Base-by-base conservation (phyloP, 2,888 invertebrate genomes). In the Tigriopus californicus region DNA sequence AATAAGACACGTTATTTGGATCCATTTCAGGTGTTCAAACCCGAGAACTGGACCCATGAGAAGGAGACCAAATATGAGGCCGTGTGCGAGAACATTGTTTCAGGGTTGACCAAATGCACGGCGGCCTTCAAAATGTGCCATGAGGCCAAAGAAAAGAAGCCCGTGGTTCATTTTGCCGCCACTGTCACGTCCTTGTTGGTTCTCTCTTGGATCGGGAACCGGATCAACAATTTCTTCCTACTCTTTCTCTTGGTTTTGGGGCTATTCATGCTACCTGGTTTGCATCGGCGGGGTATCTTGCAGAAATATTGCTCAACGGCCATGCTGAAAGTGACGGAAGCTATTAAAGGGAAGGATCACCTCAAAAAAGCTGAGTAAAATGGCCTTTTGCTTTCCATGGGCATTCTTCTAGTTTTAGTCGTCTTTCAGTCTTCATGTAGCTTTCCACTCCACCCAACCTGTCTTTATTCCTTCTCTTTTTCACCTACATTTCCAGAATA, bases 141-240 rank as follows among this genome's bases (percentile, higher is more conserved):
- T 25, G 41, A 56, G 20, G 41, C 25, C 44, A 42, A 33, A 44
- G 20, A 20, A 2, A 10, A 56, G 12, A 42, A 53, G 20, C 15
- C 41, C 48, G 18, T 47, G 11, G 44, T 46, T 15, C 56, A 60
- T 41, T 60, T 60, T 13, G n/a, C 47, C 12, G 47, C 18, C n/a
- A 56, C 49, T 5, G 47, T 42, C 10, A n/a, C 33, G n/a, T 12
- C 41, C 13, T 52, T 60, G 5, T 15, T 56, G 3, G 15, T 41
- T 4, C 15, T 60, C 11, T 41, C 55, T 25, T 56, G 56, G 55
- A 25, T 60, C 12, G 60, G 60, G 1, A 60, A 56, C 40, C 33
- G 42, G 18, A 20, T 60, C 46, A 55, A 56, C 47, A 60, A 60
- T 47, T 33, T 60, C 25, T 55, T 60, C 4, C 13, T 60, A 12